Conservation (phyloP, 2,888 invertebrate species). For the Polietes domitor region DNA sequence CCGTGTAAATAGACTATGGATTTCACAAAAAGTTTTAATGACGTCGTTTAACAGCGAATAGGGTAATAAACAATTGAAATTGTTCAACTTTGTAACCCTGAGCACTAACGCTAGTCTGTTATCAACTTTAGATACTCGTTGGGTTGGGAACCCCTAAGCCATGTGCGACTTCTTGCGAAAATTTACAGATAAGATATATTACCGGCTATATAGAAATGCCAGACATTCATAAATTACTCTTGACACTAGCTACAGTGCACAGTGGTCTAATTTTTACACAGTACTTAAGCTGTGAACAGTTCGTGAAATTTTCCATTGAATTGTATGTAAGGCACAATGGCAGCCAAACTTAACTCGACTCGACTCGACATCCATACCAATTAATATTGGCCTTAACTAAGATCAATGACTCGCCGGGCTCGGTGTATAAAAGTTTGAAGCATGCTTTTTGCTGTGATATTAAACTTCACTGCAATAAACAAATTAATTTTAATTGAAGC, state of each 20-base stretch:
- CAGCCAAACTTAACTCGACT: too few relatives aligned
- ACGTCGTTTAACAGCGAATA: too few relatives aligned
- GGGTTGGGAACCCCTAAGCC: neutral
- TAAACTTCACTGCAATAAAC: constrained; percentile 15
- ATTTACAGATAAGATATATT: neutral
- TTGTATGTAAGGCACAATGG: neutral
- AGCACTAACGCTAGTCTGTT: neutral
- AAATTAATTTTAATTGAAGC: neutral
- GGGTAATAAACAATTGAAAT: too few relatives aligned
- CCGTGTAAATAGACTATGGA: too few relatives aligned
- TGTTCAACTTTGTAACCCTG: neutral
- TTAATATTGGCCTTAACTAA: constrained; percentile 60
- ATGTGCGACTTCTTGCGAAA: neutral
- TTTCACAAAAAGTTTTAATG: too few relatives aligned
- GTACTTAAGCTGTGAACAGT: neutral
- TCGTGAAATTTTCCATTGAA: neutral
- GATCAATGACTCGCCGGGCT: constrained; percentile 62
- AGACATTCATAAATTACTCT: neutral
- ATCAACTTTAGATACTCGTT: neutral
- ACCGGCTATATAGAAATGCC: neutral
- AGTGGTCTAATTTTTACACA: neutral
- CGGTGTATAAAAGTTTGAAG: neutral
- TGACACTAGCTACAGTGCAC: neutral
- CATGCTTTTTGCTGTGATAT: neutral
- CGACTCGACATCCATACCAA: constrained; percentile 21